Evolutionary conservation across 1,140 invertebrate genomes (phyloP).

Genomic region (Chionoecetes opilio): DNA sequence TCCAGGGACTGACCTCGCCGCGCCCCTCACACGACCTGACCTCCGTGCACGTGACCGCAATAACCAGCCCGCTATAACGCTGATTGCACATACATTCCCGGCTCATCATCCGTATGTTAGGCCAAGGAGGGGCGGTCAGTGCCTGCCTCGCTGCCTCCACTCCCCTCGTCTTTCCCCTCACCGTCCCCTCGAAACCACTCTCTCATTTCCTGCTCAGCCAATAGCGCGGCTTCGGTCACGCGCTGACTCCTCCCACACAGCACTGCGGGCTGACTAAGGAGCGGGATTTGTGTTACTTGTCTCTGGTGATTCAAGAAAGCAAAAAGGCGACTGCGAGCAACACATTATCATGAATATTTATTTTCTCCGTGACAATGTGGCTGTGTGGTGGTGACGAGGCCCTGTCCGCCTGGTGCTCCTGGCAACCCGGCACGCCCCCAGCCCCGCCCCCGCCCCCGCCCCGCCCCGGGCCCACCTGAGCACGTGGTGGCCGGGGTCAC

Average conservation of each 20-base stretch:
- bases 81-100: slow-evolving; percentile 46
- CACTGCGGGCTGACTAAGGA: background rate
- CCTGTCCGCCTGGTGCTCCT: background rate
- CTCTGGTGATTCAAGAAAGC: background rate
- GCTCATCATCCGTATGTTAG: slow-evolving; percentile 15
- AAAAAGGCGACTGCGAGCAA: background rate
- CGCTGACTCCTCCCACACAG: slow-evolving; percentile 9
- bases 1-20: background rate
- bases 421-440: slow-evolving; percentile 7
- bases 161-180: slow-evolving; percentile 16
- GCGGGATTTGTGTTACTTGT: background rate
- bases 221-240: slow-evolving; percentile 12
- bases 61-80: slow-evolving; percentile 3
- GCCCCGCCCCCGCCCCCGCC: slow-evolving; percentile 23
- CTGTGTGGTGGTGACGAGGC: background rate
- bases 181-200: slow-evolving; percentile 13
- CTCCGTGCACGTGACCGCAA: slow-evolving; percentile 22
- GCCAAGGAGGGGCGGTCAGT: background rate
- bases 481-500: slow-evolving; percentile 66
- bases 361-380: background rate
- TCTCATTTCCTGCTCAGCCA: slow-evolving; percentile 33
- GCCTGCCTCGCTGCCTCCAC: background rate
- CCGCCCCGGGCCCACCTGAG: slow-evolving; percentile 67
- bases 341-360: background rate
- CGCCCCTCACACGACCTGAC: background rate